Conservation (phyloP, 2,797 vertebrate species). For the Bufotes viridis region DNA sequence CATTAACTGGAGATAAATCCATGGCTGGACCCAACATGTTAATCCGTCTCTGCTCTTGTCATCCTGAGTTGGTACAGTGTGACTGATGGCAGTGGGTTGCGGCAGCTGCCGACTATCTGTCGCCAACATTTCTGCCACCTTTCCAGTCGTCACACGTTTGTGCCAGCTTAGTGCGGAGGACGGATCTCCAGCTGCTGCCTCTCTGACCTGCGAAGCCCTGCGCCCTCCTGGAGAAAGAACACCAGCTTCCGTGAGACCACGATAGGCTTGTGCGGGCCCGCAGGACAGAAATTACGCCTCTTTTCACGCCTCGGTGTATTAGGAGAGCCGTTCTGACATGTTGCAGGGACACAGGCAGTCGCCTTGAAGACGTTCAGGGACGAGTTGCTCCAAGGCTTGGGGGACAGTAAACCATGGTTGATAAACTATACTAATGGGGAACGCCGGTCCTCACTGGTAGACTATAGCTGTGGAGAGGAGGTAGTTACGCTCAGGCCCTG, state of each 20-base stretch:
- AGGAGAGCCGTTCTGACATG: constrained; percentile 18
- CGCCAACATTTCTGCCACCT: constrained; percentile 34
- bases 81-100: constrained; percentile 34
- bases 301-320: constrained; percentile 31
- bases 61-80: constrained; percentile 7
- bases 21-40: constrained; percentile 35
- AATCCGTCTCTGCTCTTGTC: constrained; percentile 39
- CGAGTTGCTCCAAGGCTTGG: background rate
- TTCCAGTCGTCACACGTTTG: constrained; percentile 27
- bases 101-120: constrained; percentile 31
- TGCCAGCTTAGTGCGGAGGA: constrained; percentile 37
- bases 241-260: background rate
- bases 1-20: constrained; percentile 10
- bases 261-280: background rate
- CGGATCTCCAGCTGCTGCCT: constrained; percentile 37
- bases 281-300: constrained; percentile 25
- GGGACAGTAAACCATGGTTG: background rate
- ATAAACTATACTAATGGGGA: constrained; percentile 2
- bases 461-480: background rate
- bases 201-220: constrained; percentile 34
- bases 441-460: background rate
- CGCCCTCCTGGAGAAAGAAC: constrained; percentile 29
- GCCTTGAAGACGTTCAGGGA: constrained; percentile 26
- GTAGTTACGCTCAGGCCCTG: background rate
- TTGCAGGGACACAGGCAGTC: constrained; percentile 29